Conservation (phyloP, 2,113 vertebrate genomes). For the Xenopus laevis region DNA sequence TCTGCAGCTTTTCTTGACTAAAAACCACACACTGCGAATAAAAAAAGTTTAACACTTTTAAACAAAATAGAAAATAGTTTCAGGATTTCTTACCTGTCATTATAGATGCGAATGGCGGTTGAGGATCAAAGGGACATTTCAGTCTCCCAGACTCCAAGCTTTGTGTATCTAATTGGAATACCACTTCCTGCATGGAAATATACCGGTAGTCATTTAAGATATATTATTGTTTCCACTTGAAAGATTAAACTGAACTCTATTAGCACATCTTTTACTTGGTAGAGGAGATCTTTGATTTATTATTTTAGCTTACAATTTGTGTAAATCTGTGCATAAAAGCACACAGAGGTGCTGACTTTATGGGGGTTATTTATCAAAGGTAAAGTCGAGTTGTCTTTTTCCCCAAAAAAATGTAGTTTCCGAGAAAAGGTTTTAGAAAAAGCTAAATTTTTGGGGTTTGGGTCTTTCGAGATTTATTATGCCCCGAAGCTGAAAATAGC, state of each 20-base stretch:
- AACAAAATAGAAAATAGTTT: constrained; percentile 7
- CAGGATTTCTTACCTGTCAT: constrained; percentile 78
- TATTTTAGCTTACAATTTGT: no score
- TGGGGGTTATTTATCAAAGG: no score
- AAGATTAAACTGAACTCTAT: neutral
- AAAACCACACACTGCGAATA: constrained; percentile 16
- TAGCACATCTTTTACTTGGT: constrained; percentile 30
- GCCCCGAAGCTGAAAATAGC: no score
- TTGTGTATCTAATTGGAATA: constrained; percentile 75
- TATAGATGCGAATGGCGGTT: constrained; percentile 88
- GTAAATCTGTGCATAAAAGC: no score
- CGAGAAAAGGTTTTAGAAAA: no score
- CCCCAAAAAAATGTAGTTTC: no score
- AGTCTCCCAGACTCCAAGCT: constrained; percentile 86
- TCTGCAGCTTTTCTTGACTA: constrained; percentile 7
- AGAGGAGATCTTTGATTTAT: neutral
- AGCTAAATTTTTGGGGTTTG: no score
- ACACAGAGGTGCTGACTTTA: no score
- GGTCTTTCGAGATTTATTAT: no score
- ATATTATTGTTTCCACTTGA: neutral
- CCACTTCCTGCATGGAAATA: constrained; percentile 64
- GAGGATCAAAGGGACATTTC: constrained; percentile 94
- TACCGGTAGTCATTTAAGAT: neutral
- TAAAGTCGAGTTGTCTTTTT: no score
- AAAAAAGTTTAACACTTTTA: constrained; percentile 17